Evolutionary conservation across 2,888 invertebrate species (phyloP).

Genomic region (Volucella zonaria): DNA sequence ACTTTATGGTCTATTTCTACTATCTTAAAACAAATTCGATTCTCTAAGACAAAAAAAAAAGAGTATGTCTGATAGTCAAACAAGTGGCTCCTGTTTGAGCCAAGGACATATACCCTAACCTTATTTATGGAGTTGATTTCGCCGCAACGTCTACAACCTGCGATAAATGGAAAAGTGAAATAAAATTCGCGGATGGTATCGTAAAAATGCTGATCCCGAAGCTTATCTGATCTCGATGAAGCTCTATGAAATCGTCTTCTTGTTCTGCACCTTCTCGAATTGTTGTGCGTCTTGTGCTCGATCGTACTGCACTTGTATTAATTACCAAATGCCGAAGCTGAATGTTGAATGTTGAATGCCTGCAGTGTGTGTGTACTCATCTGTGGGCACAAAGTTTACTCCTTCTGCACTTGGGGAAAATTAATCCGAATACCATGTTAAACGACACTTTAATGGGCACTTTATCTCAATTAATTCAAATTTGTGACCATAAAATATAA

Average conservation of each 20-base stretch:
- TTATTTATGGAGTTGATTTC: too few relatives aligned
- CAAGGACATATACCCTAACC: too few relatives aligned
- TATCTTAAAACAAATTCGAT: too few relatives aligned
- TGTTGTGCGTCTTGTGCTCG: conserved; percentile 6
- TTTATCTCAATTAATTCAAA: conserved; percentile 77
- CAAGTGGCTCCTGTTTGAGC: too few relatives aligned
- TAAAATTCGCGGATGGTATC: conserved; percentile 33
- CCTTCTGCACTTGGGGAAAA: conserved; percentile 63
- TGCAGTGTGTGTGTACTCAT: conserved; percentile 21
- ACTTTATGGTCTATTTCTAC: too few relatives aligned
- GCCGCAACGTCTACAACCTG: background rate
- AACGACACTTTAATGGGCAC: conserved; percentile 77
- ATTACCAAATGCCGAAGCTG: conserved; percentile 37
- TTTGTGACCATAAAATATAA: conserved; percentile 76
- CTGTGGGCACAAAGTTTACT: conserved; percentile 49
- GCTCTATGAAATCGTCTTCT: conserved; percentile 18
- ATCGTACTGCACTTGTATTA: conserved; percentile 54
- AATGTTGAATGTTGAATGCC: background rate
- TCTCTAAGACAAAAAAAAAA: too few relatives aligned
- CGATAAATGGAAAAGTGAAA: conserved; percentile 44
- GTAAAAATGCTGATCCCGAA: conserved; percentile 43
- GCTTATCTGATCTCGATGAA: conserved; percentile 59
- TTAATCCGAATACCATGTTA: conserved; percentile 75
- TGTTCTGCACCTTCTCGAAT: background rate
- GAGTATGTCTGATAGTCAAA: too few relatives aligned